Percentiles rank a stretch among this genome's conserved stretches.
These are phyloP conservation scores for Tursiops truncatus DNA, from an alignment of 2,113 vertebrate species.

Conservation along the genomic window DNA sequence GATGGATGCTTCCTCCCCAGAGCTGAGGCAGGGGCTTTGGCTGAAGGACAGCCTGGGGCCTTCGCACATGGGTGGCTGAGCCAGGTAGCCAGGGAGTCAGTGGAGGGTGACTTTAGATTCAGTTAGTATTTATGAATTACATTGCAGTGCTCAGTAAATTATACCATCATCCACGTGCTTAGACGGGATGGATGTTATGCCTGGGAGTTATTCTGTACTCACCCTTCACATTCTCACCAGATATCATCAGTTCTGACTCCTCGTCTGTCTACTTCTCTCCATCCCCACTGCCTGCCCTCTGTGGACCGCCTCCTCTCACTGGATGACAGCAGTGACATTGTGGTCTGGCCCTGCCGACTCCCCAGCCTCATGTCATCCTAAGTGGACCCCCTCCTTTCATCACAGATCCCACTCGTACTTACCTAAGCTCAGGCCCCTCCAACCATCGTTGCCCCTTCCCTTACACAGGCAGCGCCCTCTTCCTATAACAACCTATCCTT, in stretches of 20 bases:
- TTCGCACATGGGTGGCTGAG: not conserved
- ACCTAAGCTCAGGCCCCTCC: not conserved
- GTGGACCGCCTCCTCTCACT: not conserved
- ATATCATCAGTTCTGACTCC: not conserved
- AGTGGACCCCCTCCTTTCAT: not conserved
- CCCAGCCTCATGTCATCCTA: not conserved
- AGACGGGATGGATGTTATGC: not conserved
- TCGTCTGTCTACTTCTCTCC: not conserved
- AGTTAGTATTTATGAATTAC: not conserved
- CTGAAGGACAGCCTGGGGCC: not conserved
- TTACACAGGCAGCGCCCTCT: not conserved
- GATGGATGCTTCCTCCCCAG: not conserved
- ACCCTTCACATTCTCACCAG: not conserved
- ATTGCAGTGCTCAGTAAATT: not conserved
- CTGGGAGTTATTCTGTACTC: not conserved
- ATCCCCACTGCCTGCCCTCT: no score
- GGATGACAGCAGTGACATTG: accelerated
- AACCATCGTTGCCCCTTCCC: not conserved
- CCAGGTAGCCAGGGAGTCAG: not conserved
- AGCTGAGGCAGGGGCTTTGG: not conserved
- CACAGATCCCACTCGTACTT: not conserved
- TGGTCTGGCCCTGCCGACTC: not conserved
- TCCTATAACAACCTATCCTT: not conserved
- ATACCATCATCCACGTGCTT: not conserved
- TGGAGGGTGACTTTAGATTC: not conserved